Percentiles rank a stretch among this genome's conserved stretches.
Evolutionary conservation across 2,888 invertebrate genomes (phyloP).

Genomic region (Microctonus aethiopoides): DNA sequence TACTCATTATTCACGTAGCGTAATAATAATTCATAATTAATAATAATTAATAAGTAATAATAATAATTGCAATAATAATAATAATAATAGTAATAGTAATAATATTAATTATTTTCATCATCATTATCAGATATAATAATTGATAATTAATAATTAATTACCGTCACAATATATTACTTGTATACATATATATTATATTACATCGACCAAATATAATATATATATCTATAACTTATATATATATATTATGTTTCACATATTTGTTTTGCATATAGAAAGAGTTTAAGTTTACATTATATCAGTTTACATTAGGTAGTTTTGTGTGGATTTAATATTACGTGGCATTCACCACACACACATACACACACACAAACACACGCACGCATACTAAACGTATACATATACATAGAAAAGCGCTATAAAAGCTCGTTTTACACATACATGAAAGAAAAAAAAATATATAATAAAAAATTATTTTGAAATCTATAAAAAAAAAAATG

Average conservation of each 20-base stretch:
- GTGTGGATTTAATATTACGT: constrained; percentile 47
- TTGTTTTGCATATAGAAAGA: constrained; percentile 36
- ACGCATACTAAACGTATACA: background rate
- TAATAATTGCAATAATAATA: constrained; percentile 36
- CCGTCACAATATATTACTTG: constrained; percentile 43
- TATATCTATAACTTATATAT: constrained; percentile 48
- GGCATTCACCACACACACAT: constrained; percentile 61
- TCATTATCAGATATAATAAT: constrained; percentile 56
- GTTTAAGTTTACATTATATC: constrained; percentile 35
- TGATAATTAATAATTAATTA: constrained; percentile 33
- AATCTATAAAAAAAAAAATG: background rate
- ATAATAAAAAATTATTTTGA: constrained; percentile 13
- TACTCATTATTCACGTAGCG: constrained; percentile 63
- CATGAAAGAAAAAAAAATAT: constrained; percentile 38
- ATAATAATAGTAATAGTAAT: constrained; percentile 49
- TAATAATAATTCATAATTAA: constrained; percentile 50
- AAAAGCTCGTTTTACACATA: constrained; percentile 65
- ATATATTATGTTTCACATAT: constrained; percentile 53
- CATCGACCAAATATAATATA: constrained; percentile 52
- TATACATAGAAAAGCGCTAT: constrained; percentile 67
- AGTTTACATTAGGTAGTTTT: constrained; percentile 39
- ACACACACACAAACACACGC: too few relatives aligned
- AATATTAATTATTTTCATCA: constrained; percentile 45
- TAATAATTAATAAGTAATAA: constrained; percentile 34
- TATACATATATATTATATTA: constrained; percentile 43